Evolutionary conservation across 2,113 vertebrate species (phyloP).

Genomic region (Chloroceryle aenea): DNA sequence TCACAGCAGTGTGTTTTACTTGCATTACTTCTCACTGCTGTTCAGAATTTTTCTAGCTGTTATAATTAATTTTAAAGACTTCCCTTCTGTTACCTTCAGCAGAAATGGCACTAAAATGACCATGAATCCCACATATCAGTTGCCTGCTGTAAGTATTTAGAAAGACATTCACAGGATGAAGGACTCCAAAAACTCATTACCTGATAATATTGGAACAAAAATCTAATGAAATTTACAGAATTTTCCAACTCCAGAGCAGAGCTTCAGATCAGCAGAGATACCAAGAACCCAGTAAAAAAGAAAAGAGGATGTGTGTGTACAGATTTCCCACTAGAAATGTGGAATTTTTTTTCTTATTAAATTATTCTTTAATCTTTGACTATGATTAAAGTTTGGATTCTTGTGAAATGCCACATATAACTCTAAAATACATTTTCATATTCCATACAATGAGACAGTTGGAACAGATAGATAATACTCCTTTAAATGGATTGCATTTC

Average conservation of each 20-base stretch:
- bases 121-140: not conserved
- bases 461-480: not conserved
- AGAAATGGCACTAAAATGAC: not conserved
- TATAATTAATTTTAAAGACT: not conserved
- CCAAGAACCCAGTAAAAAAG: not conserved
- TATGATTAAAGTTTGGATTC: not conserved
- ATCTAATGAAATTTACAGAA: not conserved
- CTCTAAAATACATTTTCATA: not conserved
- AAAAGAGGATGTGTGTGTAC: accelerated
- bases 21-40: not conserved
- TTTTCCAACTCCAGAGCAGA: not conserved
- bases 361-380: not conserved
- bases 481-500: constrained; percentile 10
- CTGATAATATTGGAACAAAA: not conserved
- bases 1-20: not conserved
- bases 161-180: not conserved
- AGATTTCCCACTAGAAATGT: not conserved
- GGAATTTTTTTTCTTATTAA: not conserved
- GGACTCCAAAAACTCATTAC: not conserved
- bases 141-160: not conserved
- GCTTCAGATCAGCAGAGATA: not conserved
- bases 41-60: not conserved
- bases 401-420: not conserved
- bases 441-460: not conserved
- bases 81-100: not conserved